Evolutionary conservation across 2,113 vertebrate species (phyloP).

Genomic region (Mus pahari): DNA sequence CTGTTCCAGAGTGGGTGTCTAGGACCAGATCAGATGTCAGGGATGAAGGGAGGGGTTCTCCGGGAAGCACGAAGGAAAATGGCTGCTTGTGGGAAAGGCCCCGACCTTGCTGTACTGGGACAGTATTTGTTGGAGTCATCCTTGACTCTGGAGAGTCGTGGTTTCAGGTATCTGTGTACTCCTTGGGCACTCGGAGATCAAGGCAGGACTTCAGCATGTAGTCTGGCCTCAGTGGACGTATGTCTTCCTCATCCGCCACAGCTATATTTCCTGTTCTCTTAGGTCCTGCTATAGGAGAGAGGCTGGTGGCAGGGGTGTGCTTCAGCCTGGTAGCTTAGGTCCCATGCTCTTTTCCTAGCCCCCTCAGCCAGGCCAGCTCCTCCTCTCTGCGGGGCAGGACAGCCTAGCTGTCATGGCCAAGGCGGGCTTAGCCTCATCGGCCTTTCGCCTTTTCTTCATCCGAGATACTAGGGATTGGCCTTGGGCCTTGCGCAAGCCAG

Average conservation of each 20-base stretch:
- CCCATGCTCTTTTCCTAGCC: not conserved
- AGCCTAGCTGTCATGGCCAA: not conserved
- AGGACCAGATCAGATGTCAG: not conserved
- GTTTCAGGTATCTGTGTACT: not conserved
- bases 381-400: not conserved
- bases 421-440: not conserved
- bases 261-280: not conserved
- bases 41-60: not conserved
- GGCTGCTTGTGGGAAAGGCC: fast-evolving
- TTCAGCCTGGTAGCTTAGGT: not conserved
- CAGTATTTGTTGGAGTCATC: not conserved
- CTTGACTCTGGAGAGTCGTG: not conserved
- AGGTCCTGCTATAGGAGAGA: not conserved
- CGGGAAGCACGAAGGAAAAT: not conserved
- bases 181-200: not conserved
- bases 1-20: not conserved
- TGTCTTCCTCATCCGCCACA: too few relatives aligned
- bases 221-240: not conserved
- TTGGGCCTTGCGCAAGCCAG: not conserved
- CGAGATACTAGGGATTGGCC: not conserved
- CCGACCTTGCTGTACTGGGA: fast-evolving
- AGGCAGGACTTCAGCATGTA: not conserved
- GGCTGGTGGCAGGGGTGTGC: not conserved
- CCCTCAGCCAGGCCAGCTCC: not conserved
- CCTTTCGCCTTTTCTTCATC: not conserved